Evolutionary conservation across 2,888 invertebrate genomes (phyloP).

Genomic region (Drosophila histrio): DNA sequence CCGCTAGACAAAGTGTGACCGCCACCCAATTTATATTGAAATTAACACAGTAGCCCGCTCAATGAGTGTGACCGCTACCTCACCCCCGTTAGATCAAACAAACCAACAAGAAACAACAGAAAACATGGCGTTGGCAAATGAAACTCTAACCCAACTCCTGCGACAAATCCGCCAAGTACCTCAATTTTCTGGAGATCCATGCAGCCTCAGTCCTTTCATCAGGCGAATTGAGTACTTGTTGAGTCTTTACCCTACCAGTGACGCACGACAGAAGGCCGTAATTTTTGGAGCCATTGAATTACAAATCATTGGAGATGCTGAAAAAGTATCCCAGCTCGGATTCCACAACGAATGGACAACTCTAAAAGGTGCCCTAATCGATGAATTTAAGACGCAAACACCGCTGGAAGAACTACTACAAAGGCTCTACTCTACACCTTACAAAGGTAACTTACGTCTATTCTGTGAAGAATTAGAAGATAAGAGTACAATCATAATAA

Average conservation of each 20-base stretch:
- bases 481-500: not conserved
- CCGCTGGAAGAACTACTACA: conserved; percentile 7
- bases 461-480: conserved; percentile 10
- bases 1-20: too few relatives aligned
- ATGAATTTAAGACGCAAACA: conserved; percentile 17
- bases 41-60: too few relatives aligned
- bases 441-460: conserved; percentile 2
- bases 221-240: conserved; percentile 8
- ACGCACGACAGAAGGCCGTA: not conserved
- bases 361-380: conserved; percentile 5
- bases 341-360: not conserved
- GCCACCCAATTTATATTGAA: too few relatives aligned
- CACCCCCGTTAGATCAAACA: too few relatives aligned
- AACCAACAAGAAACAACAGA: too few relatives aligned
- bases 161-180: conserved; percentile 5
- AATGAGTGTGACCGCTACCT: too few relatives aligned
- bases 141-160: too few relatives aligned
- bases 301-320: conserved; percentile 4
- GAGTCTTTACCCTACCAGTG: not conserved
- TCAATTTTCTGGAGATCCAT: not conserved
- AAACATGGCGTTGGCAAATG: too few relatives aligned
- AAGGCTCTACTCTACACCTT: not conserved
- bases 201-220: not conserved
- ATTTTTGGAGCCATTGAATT: conserved; percentile 9
- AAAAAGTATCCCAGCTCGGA: not conserved